Conservation (phyloP, 2,113 vertebrate genomes). For the Lichenostomus cassidix region DNA sequence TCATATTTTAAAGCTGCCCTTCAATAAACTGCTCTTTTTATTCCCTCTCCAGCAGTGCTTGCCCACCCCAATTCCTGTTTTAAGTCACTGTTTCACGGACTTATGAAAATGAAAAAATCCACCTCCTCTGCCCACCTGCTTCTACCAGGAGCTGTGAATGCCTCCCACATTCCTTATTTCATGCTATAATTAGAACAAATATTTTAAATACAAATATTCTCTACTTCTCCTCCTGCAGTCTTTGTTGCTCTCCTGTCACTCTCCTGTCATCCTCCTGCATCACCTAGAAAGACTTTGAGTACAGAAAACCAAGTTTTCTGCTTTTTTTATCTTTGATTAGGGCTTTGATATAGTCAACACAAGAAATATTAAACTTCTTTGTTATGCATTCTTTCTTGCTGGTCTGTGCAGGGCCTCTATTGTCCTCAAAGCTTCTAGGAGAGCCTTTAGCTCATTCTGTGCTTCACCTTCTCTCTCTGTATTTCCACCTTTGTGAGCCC, state of each 20-base stretch:
- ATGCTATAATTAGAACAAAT: conserved; percentile 53
- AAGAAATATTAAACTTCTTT: background rate
- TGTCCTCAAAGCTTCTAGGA: background rate
- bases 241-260: background rate
- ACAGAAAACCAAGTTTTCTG: background rate
- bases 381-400: background rate
- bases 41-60: background rate
- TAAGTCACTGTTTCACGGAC: conserved; percentile 19
- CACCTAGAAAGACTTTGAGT: background rate
- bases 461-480: background rate
- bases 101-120: background rate
- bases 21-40: background rate
- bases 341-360: background rate
- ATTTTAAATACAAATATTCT: conserved; percentile 38
- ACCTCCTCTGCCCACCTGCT: conserved; percentile 11
- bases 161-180: conserved; percentile 12
- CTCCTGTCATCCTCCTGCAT: background rate
- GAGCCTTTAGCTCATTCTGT: background rate
- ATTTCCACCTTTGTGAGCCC: background rate
- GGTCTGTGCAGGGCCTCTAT: background rate
- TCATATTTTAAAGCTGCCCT: background rate
- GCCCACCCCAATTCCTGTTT: background rate
- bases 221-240: background rate
- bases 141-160: background rate
- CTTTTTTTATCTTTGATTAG: background rate